phyloP scores from a whole-genome alignment of 2,888 invertebrate genomes.

The Thysanoteuthis rhombus region DNA sequence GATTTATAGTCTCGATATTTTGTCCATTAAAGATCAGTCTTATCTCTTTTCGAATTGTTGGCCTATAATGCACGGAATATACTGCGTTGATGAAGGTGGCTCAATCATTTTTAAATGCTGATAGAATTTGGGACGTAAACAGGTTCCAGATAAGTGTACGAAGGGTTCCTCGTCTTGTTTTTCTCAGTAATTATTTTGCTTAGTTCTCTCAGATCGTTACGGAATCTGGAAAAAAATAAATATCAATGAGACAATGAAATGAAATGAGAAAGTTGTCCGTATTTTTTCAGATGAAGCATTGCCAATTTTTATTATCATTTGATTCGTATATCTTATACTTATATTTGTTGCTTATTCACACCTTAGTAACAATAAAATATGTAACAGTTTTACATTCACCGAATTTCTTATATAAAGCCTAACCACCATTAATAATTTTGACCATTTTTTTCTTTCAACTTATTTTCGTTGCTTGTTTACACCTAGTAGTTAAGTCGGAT shows the following conservation, averaged over 20 bases:
- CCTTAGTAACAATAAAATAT: too few species aligned
- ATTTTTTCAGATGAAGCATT: too few species aligned
- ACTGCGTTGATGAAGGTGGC: not conserved
- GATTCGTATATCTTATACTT: too few species aligned
- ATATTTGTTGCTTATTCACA: too few species aligned
- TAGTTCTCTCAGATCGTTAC: constrained; percentile 61
- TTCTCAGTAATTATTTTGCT: constrained; percentile 63
- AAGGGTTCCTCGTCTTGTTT: constrained; percentile 59
- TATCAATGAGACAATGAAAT: not conserved
- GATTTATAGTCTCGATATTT: not conserved
- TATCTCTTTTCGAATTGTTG: not conserved
- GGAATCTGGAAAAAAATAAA: constrained; percentile 54
- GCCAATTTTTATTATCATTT: too few species aligned
- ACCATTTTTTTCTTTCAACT: too few species aligned
- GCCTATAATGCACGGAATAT: not conserved
- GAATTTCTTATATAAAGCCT: not conserved
- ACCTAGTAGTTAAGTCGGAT: too few species aligned
- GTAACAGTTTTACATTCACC: too few species aligned
- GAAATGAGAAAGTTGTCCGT: not conserved
- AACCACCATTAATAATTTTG: too few species aligned
- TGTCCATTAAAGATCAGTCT: not conserved
- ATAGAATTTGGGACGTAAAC: constrained; percentile 69
- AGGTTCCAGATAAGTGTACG: constrained; percentile 67
- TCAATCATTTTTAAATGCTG: constrained; percentile 49
- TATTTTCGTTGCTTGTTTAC: too few species aligned